phyloP scores from a whole-genome alignment of 2,113 vertebrate genomes.

The Pelodiscus sinensis region DNA sequence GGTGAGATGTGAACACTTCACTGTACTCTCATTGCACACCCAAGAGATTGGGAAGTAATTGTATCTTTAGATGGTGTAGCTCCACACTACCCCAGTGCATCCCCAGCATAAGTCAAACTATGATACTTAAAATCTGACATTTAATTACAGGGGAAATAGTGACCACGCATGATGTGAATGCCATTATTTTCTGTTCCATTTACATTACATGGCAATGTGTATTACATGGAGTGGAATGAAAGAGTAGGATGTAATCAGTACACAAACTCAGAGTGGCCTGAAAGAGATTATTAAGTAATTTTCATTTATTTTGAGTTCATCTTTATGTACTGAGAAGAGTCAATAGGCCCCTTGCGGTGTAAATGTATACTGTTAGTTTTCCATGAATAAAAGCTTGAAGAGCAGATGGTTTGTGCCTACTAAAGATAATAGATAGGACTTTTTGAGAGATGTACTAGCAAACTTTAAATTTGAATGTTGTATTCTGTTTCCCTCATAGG shows the following conservation, averaged over 20 bases:
- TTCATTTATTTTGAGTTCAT: not conserved
- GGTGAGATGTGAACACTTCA: not conserved
- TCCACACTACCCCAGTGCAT: not conserved
- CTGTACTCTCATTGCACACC: not conserved
- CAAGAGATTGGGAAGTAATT: not conserved
- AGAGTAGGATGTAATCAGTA: not conserved
- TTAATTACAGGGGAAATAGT: fast-evolving
- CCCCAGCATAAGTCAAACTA: not conserved
- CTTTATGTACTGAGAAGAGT: not conserved
- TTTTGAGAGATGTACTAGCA: not conserved
- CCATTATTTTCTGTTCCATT: not conserved
- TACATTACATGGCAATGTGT: not conserved
- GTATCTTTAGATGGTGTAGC: fast-evolving
- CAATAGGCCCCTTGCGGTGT: not conserved
- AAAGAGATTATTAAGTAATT: not conserved
- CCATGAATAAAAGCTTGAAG: not conserved
- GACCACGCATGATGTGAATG: not conserved
- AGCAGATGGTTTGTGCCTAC: not conserved
- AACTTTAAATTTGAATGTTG: not conserved
- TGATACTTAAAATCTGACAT: not conserved
- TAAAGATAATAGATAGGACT: not conserved
- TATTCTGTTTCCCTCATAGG: not conserved
- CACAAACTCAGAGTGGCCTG: not conserved
- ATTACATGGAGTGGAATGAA: not conserved
- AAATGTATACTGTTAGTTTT: not conserved